phyloP scores from a whole-genome alignment of 2,113 vertebrate species.

The Siniperca chuatsi region DNA sequence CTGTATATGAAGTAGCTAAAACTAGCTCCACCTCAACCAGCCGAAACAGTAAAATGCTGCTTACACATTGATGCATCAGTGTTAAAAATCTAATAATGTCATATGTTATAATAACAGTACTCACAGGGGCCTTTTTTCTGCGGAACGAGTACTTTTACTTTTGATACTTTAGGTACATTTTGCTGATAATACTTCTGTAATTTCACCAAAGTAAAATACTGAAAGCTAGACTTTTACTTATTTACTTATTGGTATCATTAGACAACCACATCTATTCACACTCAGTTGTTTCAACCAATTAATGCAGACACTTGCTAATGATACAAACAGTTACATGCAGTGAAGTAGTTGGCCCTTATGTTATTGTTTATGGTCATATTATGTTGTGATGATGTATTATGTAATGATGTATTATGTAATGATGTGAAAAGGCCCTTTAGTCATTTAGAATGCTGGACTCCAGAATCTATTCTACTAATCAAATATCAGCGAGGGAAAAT shows the following conservation, averaged over 20 bases:
- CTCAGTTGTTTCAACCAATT: slow-evolving; percentile 65
- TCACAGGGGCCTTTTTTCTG: not conserved
- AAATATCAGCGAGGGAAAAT: slow-evolving; percentile 13
- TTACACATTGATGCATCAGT: not conserved
- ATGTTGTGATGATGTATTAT: slow-evolving; percentile 65
- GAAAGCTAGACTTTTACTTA: not conserved
- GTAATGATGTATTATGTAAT: no score
- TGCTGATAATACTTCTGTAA: not conserved
- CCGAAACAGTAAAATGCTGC: not conserved
- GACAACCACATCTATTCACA: slow-evolving; percentile 54
- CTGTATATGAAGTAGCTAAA: not conserved
- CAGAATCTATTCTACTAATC: slow-evolving; percentile 10
- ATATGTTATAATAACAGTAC: not conserved
- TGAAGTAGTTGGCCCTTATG: slow-evolving; percentile 41
- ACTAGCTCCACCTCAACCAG: not conserved
- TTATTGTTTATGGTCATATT: slow-evolving; percentile 62
- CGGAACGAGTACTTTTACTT: not conserved
- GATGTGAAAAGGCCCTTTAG: slow-evolving; percentile 45
- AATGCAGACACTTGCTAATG: slow-evolving; percentile 59
- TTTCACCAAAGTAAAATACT: not conserved
- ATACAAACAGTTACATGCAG: slow-evolving; percentile 57
- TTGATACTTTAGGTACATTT: not conserved
- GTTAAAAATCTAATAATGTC: not conserved
- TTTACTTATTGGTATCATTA: slow-evolving; percentile 36
- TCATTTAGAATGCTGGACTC: slow-evolving; percentile 14